Percentiles rank a stretch among this genome's conserved stretches.
Conservation (phyloP, 1,140 invertebrate species). For the Meloidogyne exigua region DNA sequence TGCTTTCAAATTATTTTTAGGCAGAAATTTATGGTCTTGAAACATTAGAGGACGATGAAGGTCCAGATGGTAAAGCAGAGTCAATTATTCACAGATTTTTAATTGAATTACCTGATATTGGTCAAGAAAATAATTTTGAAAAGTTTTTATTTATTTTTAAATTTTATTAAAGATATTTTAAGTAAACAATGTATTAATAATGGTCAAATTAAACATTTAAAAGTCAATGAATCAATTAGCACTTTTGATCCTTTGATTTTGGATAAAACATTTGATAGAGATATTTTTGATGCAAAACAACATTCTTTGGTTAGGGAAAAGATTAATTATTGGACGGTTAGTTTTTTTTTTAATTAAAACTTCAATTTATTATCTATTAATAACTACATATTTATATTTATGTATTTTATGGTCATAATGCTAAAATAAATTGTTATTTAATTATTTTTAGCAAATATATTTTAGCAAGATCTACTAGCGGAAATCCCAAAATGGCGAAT, state of each 20-base stretch:
- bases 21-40: conserved; percentile 20
- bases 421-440: too few relatives aligned
- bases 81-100: conserved; percentile 21
- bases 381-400: too few relatives aligned
- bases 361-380: too few relatives aligned
- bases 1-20: conserved; percentile 17
- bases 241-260: not conserved
- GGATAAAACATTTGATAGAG: conserved; percentile 1
- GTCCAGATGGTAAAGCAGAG: not conserved
- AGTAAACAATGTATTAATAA: too few relatives aligned
- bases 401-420: too few relatives aligned
- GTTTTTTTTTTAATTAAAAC: not conserved
- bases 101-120: not conserved
- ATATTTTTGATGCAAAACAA: conserved; percentile 2
- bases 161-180: not conserved
- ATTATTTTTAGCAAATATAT: not conserved
- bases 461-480: not conserved
- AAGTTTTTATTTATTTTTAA: not conserved
- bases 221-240: not conserved
- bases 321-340: not conserved
- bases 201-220: not conserved
- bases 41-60: not conserved
- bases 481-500: conserved; percentile 2
- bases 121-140: not conserved
- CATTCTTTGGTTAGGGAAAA: not conserved